A percentile compares a stretch with the other conserved stretches of the same genome.
These are phyloP conservation scores for Triops longicaudatus DNA, from an alignment of 1,140 invertebrate species.

Conservation along the genomic window DNA sequence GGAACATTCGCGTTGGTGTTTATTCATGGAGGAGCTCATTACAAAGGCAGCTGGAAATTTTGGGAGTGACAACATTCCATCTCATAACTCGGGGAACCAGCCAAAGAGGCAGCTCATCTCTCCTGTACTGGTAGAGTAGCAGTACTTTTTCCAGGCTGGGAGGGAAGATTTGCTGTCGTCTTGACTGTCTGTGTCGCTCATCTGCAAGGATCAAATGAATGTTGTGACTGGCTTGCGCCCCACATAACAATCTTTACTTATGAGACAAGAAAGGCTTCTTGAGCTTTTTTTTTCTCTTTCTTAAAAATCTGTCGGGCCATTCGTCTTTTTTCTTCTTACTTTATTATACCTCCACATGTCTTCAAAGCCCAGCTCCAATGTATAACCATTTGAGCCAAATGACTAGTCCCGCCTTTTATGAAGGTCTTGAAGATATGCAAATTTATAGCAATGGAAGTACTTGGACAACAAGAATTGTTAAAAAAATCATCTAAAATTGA, in stretches of 20 bases:
- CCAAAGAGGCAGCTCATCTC: neutral
- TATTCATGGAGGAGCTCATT: conserved; percentile 15
- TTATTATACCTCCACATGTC: no score
- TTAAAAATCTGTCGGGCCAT: no score
- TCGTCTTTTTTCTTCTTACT: no score
- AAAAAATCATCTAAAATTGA: neutral
- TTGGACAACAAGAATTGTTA: neutral
- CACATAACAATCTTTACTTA: conserved; percentile 13
- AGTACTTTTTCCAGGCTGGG: no score
- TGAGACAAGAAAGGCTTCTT: neutral
- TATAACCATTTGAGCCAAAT: neutral
- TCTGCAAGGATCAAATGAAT: conserved; percentile 12
- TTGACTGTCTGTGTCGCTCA: conserved; percentile 11
- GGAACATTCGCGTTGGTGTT: neutral
- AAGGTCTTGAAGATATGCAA: neutral
- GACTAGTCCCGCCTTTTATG: neutral
- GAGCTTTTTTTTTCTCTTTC: neutral
- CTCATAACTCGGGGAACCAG: neutral
- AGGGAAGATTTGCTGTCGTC: neutral
- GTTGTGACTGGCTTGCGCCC: conserved; percentile 13
- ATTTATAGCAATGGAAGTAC: neutral
- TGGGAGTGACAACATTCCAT: conserved; percentile 7
- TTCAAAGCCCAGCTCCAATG: no score
- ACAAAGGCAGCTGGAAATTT: conserved; percentile 11
- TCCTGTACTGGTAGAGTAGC: no score